Evolutionary conservation across 2,113 vertebrate genomes (phyloP), one percentile per base, ranked within the genome.

Genomic region (Microtus pennsylvanicus): DNA sequence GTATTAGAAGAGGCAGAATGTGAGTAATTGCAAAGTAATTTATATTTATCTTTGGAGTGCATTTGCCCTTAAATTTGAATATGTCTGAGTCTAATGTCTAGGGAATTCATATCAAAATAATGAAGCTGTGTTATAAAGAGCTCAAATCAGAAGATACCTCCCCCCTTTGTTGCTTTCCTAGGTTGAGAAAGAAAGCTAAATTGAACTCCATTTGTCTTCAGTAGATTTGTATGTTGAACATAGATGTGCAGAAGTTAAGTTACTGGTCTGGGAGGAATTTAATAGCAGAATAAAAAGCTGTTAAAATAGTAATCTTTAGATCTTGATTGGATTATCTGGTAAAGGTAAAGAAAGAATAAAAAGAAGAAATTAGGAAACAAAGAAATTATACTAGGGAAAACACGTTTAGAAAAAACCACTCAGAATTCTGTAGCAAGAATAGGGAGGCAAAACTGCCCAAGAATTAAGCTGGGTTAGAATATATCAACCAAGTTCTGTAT

Each of bases 61-160:
- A 97, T 95, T 94, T 94, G 69, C 50, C 26, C 80, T 97, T 96
- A 87, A 55, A 93, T 94, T 80, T 95, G 78, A 97, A 92, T 90
- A 93, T 87, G 42, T 30, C 21, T 94, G 82, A 95, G 58, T 95
- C 89, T 35, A 3, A 69, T 67, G 17, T 97, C 92, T 91, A 91
- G 87, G 74, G 78, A 97, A 91, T 93, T 97, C 90, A 93, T 83
- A 63, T 94, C 78, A 97, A 97, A 97, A 97, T 95, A 96, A 90
- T 95, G 67, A 96, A 96, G 52, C 42, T 93, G 30, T 93, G 45
- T 50, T 90, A 82, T 83, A 93, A 89, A 91, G 70, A 91, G 82
- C 30, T 86, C 42, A 97, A 87, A 87, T 95, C 26, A 80, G 78
- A 72, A 89, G 74, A 55, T 52, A 7, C 24, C 35, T 52, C n/a